Base-by-base conservation (phyloP, 2,888 invertebrate genomes). In the Agrochola circellaris region DNA sequence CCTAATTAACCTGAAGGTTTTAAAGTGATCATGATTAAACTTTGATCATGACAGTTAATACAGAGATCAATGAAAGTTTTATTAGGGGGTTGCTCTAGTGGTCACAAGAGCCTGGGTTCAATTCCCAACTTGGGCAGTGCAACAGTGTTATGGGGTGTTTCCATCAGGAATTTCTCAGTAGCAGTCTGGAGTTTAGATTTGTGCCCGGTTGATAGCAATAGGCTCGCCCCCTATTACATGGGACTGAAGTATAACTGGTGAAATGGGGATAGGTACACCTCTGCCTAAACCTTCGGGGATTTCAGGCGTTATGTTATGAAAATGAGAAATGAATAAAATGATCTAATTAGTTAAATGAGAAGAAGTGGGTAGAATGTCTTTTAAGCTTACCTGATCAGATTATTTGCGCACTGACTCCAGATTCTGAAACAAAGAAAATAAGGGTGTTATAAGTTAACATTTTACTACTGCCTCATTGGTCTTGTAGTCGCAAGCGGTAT, bases 401-500 rank as follows among this genome's bases (percentile, higher is more conserved):
- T 77, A 73, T 79, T 80, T 48, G 64, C 71, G n/a, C 72, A 81
- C 82, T 79, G 79, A 62, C 65, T 84, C 75, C 83, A 84, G 87
- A 87, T 88, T 84, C 91, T 91, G 91, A 73, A 91, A 90, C 86
- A 90, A 91, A 23, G 5, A 60, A 69, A 71, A 73, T 8, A 30
- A 42, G 45, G 13, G 2, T 68, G 0, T 60, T 60, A 60, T 23
- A 64, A 9, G 1, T 23, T 45, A 20, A 26, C 20, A 26, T 54
- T 54, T 54, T 4, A 56, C 56, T 11, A 42, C 1, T 42, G 42
- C 11, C 42, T 11, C 38, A 9, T 38, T 38, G 38, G 9, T 38
- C 11, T 42, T 11, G 42, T 9, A 1, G 42, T 42, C 42, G 11
- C 11, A 42, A 42, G 11, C 42, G 42, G 11, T 42, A 11, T 11